These are phyloP conservation scores for Colletes gigas DNA, from an alignment of 1,140 invertebrate genomes.

Conservation along the genomic window DNA sequence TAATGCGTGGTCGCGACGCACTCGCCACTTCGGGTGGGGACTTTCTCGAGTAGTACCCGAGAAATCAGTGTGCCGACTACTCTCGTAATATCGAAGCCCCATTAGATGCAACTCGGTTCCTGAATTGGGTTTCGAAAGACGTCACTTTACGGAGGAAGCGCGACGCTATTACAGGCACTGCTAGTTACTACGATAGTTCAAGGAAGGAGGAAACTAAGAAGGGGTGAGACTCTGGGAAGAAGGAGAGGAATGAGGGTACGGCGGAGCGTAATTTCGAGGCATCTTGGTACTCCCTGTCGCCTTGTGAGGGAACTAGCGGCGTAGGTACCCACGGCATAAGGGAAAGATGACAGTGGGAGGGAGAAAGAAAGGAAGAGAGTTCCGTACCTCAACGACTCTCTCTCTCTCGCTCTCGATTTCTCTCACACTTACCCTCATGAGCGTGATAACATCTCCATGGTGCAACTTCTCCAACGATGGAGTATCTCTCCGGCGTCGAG, in stretches of 20 bases:
- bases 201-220: constrained; percentile 47
- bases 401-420: constrained; percentile 25
- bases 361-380: neutral
- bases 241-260: constrained; percentile 46
- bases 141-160: constrained; percentile 73
- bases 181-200: constrained; percentile 72
- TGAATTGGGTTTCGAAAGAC: constrained; percentile 72
- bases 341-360: constrained; percentile 61
- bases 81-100: constrained; percentile 65
- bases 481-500: constrained; percentile 59
- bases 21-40: constrained; percentile 14
- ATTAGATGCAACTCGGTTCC: constrained; percentile 66
- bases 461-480: constrained; percentile 70
- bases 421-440: constrained; percentile 56
- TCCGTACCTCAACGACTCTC: constrained; percentile 3
- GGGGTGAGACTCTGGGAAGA: constrained; percentile 30
- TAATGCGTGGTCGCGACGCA: constrained; percentile 20
- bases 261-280: constrained; percentile 69
- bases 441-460: constrained; percentile 69
- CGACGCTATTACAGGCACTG: constrained; percentile 74
- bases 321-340: constrained; percentile 54
- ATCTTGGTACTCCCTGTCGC: constrained; percentile 63
- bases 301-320: constrained; percentile 54
- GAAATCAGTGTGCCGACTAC: constrained; percentile 61
- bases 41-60: constrained; percentile 41